Conservation (phyloP, 1,140 invertebrate species). For the Drosophila bocqueti region DNA sequence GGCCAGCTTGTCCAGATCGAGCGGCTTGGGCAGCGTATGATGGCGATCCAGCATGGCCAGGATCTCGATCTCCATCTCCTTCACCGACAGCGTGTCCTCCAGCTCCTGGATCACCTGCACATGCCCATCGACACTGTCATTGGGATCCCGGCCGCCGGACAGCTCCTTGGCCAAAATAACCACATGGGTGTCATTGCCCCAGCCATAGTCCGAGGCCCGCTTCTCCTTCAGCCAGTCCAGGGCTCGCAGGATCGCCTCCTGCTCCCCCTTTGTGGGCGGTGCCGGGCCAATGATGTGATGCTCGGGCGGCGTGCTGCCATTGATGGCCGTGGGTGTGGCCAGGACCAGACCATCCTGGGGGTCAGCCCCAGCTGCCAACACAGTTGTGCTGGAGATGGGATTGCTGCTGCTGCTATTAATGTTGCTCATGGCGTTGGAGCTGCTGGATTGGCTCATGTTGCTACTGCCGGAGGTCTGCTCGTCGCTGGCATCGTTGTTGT, state of each 20-base stretch:
- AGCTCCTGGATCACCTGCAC: slow-evolving; percentile 85
- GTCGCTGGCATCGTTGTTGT: slow-evolving; percentile 50
- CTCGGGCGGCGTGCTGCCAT: slow-evolving; percentile 27
- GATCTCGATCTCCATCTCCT: slow-evolving; percentile 93
- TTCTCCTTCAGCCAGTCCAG: slow-evolving; percentile 89
- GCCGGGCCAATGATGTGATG: slow-evolving; percentile 79
- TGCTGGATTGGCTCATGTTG: slow-evolving; percentile 6
- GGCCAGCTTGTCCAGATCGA: slow-evolving; percentile 90
- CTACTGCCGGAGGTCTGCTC: slow-evolving; percentile 39
- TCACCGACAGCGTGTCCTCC: slow-evolving; percentile 91
- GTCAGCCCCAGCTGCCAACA: background rate
- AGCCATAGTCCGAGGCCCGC: slow-evolving; percentile 90
- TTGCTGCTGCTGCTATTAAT: slow-evolving; percentile 7
- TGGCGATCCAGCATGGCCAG: slow-evolving; percentile 89
- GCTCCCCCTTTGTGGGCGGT: slow-evolving; percentile 85
- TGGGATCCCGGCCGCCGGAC: slow-evolving; percentile 85
- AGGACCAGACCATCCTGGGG: slow-evolving; percentile 12
- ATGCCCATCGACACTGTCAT: slow-evolving; percentile 83
- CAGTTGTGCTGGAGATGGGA: slow-evolving; percentile 16
- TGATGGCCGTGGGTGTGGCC: slow-evolving; percentile 20
- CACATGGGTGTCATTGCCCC: slow-evolving; percentile 91
- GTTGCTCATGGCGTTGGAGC: slow-evolving; percentile 11
- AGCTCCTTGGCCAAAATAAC: slow-evolving; percentile 88
- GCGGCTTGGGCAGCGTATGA: slow-evolving; percentile 86
- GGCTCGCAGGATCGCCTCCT: slow-evolving; percentile 88